Base-by-base conservation (phyloP, 2,113 vertebrate species). In the Lagopus muta region DNA sequence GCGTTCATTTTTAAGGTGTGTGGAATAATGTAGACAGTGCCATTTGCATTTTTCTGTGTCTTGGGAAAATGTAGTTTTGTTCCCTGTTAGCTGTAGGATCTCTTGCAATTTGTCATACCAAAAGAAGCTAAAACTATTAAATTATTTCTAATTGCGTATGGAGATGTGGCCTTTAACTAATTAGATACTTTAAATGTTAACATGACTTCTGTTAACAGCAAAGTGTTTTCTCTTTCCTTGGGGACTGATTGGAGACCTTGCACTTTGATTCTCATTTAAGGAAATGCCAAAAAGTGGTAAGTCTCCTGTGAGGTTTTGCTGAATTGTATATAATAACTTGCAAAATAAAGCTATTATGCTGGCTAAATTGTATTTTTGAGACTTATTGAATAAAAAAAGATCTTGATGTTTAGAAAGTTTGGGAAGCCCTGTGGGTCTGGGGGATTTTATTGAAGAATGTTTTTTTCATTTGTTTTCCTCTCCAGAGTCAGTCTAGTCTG, bases 161-260 rank as follows among this genome's bases (percentile, higher is more conserved):
- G 93, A 79, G 36, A 80, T 93, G 69, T 90, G 91, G 93, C 93
- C 83, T 92, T 92, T 82, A 86, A 64, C 42, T 80, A 45, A 69
- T 92, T 92, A 85, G 40, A 17, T 76, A 55, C 76, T 90, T 58
- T 64, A 78, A 65, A 55, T 22, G 47, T 88, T 88, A 77, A 76
- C 19, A 13, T 85, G 48, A 82, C 30, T 88, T 62, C 38, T 74
- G 43, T 91, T 95, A 91, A 70, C 75, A 92, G 48, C 32, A 4
- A 65, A 58, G 32, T 71, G 8, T 43, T 92, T 87, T 55, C 18
- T 86, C 3, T 88, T 76, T 42, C 14, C 38, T 36, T 75, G 70
- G 42, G 71, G 25, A 8, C 67, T 65, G 50, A 40, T 12, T 21
- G 45, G 52, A 62, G 60, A 52, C 47, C 8, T 78, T 60, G 52